Percentiles rank a stretch among this genome's conserved stretches.
Evolutionary conservation across 2,888 invertebrate genomes (phyloP).

Genomic region (Bembecia ichneumoniformis): DNA sequence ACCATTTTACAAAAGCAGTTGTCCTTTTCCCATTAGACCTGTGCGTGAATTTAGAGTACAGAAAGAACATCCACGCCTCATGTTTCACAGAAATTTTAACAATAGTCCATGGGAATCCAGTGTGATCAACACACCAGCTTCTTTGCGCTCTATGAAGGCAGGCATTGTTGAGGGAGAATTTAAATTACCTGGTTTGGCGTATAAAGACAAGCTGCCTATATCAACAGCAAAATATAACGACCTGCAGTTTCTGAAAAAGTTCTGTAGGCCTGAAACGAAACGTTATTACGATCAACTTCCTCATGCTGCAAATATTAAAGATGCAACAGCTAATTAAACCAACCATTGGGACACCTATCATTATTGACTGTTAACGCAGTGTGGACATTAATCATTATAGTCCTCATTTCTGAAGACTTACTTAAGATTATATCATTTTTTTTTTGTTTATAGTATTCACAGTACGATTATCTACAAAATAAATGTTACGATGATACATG

Average conservation of each 20-base stretch:
- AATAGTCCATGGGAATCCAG: conserved; percentile 8
- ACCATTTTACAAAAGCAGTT: conserved; percentile 7
- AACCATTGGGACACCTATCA: conserved; percentile 2
- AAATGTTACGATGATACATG: not conserved
- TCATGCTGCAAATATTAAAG: conserved; percentile 3
- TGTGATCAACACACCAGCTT: conserved; percentile 9
- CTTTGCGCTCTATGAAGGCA: conserved; percentile 8
- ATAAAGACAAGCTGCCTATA: conserved; percentile 8
- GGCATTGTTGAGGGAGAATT: conserved; percentile 5
- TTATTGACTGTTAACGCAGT: conserved; percentile 3
- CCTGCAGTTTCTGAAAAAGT: conserved; percentile 8
- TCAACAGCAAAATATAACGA: conserved; percentile 10
- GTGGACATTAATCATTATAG: conserved; percentile 3
- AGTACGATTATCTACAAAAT: not conserved
- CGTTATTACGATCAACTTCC: conserved; percentile 3
- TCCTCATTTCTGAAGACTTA: conserved; percentile 2
- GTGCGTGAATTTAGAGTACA: conserved; percentile 7
- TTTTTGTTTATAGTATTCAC: not conserved
- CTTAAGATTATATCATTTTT: conserved; percentile 1
- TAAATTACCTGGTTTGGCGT: conserved; percentile 7
- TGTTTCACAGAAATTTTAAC: conserved; percentile 8
- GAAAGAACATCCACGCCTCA: conserved; percentile 8
- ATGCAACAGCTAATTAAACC: conserved; percentile 1
- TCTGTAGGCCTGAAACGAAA: conserved; percentile 5
- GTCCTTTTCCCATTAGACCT: conserved; percentile 6